Percentiles rank a stretch among this genome's conserved stretches.
Conservation (phyloP, 1,140 invertebrate genomes). For the Ooceraea biroi region DNA sequence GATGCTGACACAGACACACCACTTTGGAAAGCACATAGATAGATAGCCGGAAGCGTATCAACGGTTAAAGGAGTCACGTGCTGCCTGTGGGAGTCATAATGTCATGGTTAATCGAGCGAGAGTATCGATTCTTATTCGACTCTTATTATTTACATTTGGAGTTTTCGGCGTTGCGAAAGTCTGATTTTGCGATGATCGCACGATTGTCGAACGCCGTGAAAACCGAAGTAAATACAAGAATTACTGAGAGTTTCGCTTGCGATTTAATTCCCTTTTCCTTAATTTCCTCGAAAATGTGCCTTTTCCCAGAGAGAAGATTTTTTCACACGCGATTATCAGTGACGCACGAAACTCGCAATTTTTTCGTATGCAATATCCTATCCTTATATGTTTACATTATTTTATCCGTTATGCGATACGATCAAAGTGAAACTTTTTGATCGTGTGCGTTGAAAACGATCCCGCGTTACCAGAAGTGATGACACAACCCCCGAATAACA, state of each 20-base stretch:
- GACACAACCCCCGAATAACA: neutral
- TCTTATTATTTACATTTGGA: neutral
- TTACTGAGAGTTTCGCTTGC: slow-evolving; percentile 29
- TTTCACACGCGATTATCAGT: neutral
- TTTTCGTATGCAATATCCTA: neutral
- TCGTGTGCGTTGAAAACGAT: neutral
- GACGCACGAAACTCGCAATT: slow-evolving; percentile 22
- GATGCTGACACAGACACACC: slow-evolving; percentile 1
- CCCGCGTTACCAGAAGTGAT: slow-evolving; percentile 7
- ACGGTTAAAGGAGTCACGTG: slow-evolving; percentile 3
- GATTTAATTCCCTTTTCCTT: neutral
- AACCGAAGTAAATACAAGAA: slow-evolving; percentile 18
- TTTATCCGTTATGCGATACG: neutral
- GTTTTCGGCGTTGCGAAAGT: neutral
- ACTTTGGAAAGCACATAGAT: neutral
- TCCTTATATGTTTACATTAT: neutral
- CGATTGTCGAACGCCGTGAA: neutral
- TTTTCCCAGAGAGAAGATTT: neutral
- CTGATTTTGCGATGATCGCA: neutral
- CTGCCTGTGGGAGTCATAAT: neutral
- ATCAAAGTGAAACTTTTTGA: neutral
- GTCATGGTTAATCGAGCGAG: slow-evolving; percentile 8
- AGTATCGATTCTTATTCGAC: slow-evolving; percentile 5
- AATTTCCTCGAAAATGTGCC: neutral
- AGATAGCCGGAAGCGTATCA: neutral